Evolutionary conservation across 1,140 invertebrate species (phyloP), one percentile per base, ranked within the genome.

Genomic region (Capitella teleta): DNA sequence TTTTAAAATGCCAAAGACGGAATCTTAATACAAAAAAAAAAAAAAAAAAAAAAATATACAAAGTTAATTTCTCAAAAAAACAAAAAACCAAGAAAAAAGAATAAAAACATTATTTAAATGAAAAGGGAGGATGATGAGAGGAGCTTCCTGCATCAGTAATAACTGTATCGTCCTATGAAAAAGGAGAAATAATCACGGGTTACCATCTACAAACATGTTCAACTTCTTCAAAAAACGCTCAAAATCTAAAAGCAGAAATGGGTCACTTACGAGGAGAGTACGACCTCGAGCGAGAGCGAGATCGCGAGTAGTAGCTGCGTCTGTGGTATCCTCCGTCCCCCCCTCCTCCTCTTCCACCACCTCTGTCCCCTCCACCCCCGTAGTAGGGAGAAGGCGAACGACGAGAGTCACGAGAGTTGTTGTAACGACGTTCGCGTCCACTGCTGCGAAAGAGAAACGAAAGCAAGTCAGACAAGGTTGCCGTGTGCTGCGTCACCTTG

Each of bases 261-360:
- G n/a, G n/a, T n/a, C n/a, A 83, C 80, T 82, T 80, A 87, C 86
- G 84, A 69, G 86, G 86, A 55, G 84, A 85, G 73, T 87, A 88
- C 16, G 64, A 65, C 19, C 63, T 40, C 58, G 86, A 87, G 54
- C 85, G 76, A 23, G 86, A 87, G 54, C 85, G 76, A 19, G 83
- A 84, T 42, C 82, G 79, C 54, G 86, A 84, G 62, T 86, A 84
- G 30, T 79, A 73, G 26, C 57, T 34, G 5, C 48, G 19, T 21
- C 48, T 24, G 42, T 49, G 37, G 6, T n/a, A n/a, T n/a, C n/a
- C n/a, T n/a, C n/a, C n/a, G n/a, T 30, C 34, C 8, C 18, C 16
- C 8, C 18, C n/a, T 14, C 18, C 21, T 10, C 53, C 23, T n/a
- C 47, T 18, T 54, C 58, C 54, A 6, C 55, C 49, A n/a, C n/a